Percentiles rank a stretch among this genome's conserved stretches.
Evolutionary conservation across 2,797 vertebrate species (phyloP).

Genomic region (Rousettus madagascariensis): DNA sequence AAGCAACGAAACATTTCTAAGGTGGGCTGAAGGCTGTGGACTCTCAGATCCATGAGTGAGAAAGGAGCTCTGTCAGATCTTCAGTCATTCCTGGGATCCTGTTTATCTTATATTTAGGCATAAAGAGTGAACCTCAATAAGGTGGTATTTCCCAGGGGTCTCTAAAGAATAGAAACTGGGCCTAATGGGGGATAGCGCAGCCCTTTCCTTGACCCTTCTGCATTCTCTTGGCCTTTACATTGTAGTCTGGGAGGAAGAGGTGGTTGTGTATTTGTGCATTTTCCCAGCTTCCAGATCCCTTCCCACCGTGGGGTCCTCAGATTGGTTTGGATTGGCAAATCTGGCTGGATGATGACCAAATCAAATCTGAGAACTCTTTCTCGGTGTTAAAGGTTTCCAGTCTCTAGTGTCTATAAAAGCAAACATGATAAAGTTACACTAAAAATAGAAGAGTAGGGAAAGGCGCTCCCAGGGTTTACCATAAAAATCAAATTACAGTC

Average conservation of each 20-base stretch:
- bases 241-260: background rate
- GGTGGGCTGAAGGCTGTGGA: background rate
- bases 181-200: background rate
- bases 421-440: slow-evolving; percentile 73
- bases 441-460: slow-evolving; percentile 76
- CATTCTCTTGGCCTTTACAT: background rate
- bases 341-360: slow-evolving; percentile 59
- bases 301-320: background rate
- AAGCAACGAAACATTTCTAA: background rate
- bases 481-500: slow-evolving; percentile 77
- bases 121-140: background rate
- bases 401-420: slow-evolving; percentile 76
- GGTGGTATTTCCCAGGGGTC: background rate
- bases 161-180: background rate
- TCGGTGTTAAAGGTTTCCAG: slow-evolving; percentile 49
- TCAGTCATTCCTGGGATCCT: background rate
- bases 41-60: background rate
- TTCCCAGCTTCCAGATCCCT: background rate
- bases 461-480: slow-evolving; percentile 69
- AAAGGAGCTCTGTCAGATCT: background rate
- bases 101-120: background rate
- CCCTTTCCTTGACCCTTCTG: background rate
- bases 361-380: slow-evolving; percentile 67
- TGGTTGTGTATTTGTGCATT: background rate
- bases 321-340: slow-evolving; percentile 28